phyloP scores from a whole-genome alignment of 2,797 vertebrate genomes.

The Lerista edwardsae region DNA sequence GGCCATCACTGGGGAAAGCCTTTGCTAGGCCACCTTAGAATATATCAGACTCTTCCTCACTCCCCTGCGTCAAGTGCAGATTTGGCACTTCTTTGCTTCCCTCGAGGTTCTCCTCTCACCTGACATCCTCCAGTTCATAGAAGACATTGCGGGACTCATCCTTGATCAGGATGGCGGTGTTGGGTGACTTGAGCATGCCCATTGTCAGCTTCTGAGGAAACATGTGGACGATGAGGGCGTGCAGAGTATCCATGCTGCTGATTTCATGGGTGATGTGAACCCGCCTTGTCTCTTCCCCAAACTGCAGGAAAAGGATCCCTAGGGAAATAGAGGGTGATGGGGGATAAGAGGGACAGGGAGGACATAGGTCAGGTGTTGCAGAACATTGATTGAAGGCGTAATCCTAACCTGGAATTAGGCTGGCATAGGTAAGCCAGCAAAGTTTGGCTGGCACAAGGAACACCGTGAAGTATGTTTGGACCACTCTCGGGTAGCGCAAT shows the following conservation, averaged over 20 bases:
- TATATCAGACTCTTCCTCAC: neutral
- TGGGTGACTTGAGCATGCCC: constrained; percentile 97
- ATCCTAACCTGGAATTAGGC: too few species aligned
- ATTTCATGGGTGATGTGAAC: constrained; percentile 99
- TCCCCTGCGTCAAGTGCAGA: neutral
- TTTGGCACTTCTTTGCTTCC: too few species aligned
- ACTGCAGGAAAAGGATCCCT: constrained; percentile 98
- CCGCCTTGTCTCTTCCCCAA: constrained; percentile 94
- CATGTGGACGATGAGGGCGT: constrained; percentile 98
- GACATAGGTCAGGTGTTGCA: constrained; percentile 12
- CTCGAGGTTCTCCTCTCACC: constrained; percentile 64
- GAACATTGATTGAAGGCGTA: neutral
- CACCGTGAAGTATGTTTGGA: too few species aligned
- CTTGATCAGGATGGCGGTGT: constrained; percentile 98
- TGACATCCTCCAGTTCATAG: constrained; percentile 96
- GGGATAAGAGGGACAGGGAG: neutral
- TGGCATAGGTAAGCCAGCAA: too few species aligned
- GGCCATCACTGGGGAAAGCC: too few species aligned
- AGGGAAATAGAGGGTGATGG: neutral
- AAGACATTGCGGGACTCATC: constrained; percentile 97
- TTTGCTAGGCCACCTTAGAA: too few species aligned
- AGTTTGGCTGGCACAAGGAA: too few species aligned
- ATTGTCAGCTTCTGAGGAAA: constrained; percentile 99
- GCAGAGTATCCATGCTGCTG: constrained; percentile 97
- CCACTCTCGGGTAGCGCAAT: too few species aligned